Evolutionary conservation across 2,797 vertebrate species (phyloP).

Genomic region (Pseudocheirus occidentalis): DNA sequence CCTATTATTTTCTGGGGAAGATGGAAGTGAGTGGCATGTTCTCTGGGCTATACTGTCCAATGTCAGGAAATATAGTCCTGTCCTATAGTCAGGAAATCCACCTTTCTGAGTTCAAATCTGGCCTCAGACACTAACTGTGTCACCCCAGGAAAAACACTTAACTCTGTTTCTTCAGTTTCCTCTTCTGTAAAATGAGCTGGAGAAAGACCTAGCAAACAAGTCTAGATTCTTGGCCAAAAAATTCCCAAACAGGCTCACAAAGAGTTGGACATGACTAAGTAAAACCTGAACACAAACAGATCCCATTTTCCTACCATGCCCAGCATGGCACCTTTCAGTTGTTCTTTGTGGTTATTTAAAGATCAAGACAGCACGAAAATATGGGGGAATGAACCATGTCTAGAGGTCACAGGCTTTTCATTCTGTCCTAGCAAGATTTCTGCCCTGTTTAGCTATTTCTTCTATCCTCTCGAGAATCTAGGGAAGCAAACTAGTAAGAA

Average conservation of each 20-base stretch:
- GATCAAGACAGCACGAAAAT: background rate
- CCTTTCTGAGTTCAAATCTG: too few relatives aligned
- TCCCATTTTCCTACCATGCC: background rate
- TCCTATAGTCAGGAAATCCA: too few relatives aligned
- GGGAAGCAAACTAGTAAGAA: background rate
- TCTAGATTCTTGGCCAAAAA: too few relatives aligned
- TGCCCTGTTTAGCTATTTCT: background rate
- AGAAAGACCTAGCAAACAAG: too few relatives aligned
- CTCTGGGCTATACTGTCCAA: background rate
- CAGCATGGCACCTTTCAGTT: background rate
- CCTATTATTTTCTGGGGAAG: background rate
- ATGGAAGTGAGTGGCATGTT: background rate
- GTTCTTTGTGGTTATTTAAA: background rate
- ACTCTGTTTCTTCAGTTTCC: too few relatives aligned
- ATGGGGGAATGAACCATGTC: background rate
- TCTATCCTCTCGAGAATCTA: background rate
- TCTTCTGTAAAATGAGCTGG: too few relatives aligned
- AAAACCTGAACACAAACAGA: too few relatives aligned
- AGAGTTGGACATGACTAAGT: too few relatives aligned
- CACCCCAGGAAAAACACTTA: too few relatives aligned
- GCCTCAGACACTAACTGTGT: too few relatives aligned
- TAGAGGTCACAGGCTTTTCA: background rate
- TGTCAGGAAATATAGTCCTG: too few relatives aligned
- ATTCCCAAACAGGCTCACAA: too few relatives aligned
- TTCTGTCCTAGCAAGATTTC: background rate